A percentile compares a stretch with the other conserved stretches of the same genome.
These are phyloP conservation scores for Rhyacichthys aspro DNA, from an alignment of 2,797 vertebrate genomes.

Conservation along the genomic window DNA sequence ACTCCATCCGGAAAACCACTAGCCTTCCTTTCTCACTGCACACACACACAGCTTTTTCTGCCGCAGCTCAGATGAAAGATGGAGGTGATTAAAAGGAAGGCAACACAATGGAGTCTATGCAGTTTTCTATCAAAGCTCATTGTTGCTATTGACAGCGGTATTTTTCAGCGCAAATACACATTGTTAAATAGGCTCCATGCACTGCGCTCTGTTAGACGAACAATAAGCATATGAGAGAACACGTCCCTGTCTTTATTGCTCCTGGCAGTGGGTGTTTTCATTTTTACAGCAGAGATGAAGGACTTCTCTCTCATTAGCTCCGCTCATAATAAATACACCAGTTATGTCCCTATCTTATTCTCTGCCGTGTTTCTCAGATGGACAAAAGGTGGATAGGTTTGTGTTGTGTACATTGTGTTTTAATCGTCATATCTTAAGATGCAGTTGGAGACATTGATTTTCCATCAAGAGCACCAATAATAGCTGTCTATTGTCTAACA, in stretches of 20 bases:
- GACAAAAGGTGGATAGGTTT: conserved; percentile 4
- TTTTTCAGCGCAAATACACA: conserved; percentile 36
- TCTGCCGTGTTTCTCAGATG: not conserved
- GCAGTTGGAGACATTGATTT: conserved; percentile 70
- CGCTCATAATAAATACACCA: conserved; percentile 26
- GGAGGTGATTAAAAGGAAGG: conserved; percentile 67
- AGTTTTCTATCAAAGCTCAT: conserved; percentile 46
- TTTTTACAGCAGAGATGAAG: not conserved
- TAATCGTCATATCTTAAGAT: conserved; percentile 47
- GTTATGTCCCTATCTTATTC: not conserved
- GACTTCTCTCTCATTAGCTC: conserved; percentile 27
- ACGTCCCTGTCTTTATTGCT: conserved; percentile 7
- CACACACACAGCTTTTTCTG: conserved; percentile 18
- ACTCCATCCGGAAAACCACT: conserved; percentile 42
- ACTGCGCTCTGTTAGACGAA: conserved; percentile 30
- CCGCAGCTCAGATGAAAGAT: conserved; percentile 60
- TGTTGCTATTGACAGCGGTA: conserved; percentile 46
- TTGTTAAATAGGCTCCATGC: conserved; percentile 39
- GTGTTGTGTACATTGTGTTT: conserved; percentile 19
- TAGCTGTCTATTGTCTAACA: conserved; percentile 34
- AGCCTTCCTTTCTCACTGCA: conserved; percentile 25
- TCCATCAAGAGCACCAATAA: conserved; percentile 63
- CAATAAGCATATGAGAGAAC: conserved; percentile 12
- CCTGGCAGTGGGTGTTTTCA: conserved; percentile 24
- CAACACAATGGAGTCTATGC: conserved; percentile 52